These are phyloP conservation scores for Neostethus bicornis DNA, from an alignment of 2,797 vertebrate genomes.

Conservation along the genomic window DNA sequence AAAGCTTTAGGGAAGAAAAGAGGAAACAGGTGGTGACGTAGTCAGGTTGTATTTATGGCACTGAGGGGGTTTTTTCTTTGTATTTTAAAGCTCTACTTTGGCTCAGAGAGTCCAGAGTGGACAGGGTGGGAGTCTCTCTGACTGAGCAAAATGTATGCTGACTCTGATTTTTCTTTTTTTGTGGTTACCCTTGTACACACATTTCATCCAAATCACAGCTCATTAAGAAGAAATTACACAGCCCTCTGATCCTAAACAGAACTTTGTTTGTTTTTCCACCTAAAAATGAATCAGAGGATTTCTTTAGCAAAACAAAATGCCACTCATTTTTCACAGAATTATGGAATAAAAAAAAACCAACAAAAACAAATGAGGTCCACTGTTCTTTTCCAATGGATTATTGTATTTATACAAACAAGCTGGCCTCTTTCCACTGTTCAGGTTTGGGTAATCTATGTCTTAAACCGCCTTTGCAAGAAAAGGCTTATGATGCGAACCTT, in stretches of 20 bases:
- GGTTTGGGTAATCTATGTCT: slow-evolving; percentile 64
- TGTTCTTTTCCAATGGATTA: slow-evolving; percentile 65
- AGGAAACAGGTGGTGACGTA: slow-evolving; percentile 35
- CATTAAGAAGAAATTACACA: neutral
- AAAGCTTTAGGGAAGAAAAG: slow-evolving; percentile 14
- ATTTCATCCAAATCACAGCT: slow-evolving; percentile 15
- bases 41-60: slow-evolving; percentile 61
- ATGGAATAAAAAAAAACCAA: too few relatives aligned
- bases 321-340: slow-evolving; percentile 68
- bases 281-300: slow-evolving; percentile 6
- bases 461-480: slow-evolving; percentile 71
- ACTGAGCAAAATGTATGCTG: neutral
- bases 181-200: neutral
- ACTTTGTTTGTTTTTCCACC: too few relatives aligned
- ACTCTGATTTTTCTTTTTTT: slow-evolving; percentile 18
- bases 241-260: slow-evolving; percentile 6
- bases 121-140: slow-evolving; percentile 1
- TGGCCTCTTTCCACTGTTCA: slow-evolving; percentile 62
- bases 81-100: slow-evolving; percentile 13
- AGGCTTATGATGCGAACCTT: slow-evolving; percentile 81
- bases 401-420: slow-evolving; percentile 70
- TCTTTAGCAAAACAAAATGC: slow-evolving; percentile 59
- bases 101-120: slow-evolving; percentile 12
- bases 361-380: slow-evolving; percentile 58
- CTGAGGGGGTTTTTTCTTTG: slow-evolving; percentile 32